A percentile compares a stretch with the other conserved stretches of the same genome.
These are phyloP conservation scores for Sclerodermus sp. DNA, from an alignment of 2,888 invertebrate genomes.

Conservation along the genomic window DNA sequence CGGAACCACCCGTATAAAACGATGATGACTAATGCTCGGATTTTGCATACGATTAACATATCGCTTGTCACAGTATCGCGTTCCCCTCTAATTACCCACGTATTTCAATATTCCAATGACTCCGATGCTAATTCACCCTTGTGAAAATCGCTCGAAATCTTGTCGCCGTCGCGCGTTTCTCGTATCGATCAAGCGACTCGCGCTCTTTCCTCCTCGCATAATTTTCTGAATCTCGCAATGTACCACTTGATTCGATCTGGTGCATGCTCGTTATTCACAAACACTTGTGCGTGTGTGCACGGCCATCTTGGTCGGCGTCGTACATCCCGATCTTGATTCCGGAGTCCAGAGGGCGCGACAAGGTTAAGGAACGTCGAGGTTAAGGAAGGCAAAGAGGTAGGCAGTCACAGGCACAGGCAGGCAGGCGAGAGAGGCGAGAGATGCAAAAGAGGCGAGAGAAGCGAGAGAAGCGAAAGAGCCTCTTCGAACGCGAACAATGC, in stretches of 20 bases:
- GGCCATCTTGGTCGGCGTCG: not conserved
- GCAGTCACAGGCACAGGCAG: not conserved
- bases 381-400: conserved; percentile 2
- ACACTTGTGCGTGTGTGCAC: conserved; percentile 34
- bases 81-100: not conserved
- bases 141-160: no score
- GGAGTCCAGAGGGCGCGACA: conserved; percentile 7
- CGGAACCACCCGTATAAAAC: no score
- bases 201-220: no score
- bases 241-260: conserved; percentile 7
- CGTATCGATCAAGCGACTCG: conserved; percentile 17
- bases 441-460: conserved; percentile 1
- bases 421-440: no score
- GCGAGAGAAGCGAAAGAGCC: not conserved
- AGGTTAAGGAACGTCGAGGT: conserved; percentile 30
- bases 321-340: conserved; percentile 43
- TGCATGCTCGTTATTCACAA: conserved; percentile 40
- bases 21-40: no score
- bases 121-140: no score
- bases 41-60: no score
- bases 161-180: no score
- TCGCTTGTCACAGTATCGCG: no score
- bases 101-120: not conserved
- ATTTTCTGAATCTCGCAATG: no score
- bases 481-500: conserved; percentile 29